A percentile compares a stretch with the other conserved stretches of the same genome.
Evolutionary conservation across 2,113 vertebrate genomes (phyloP).

Genomic region (Siniperca chuatsi): DNA sequence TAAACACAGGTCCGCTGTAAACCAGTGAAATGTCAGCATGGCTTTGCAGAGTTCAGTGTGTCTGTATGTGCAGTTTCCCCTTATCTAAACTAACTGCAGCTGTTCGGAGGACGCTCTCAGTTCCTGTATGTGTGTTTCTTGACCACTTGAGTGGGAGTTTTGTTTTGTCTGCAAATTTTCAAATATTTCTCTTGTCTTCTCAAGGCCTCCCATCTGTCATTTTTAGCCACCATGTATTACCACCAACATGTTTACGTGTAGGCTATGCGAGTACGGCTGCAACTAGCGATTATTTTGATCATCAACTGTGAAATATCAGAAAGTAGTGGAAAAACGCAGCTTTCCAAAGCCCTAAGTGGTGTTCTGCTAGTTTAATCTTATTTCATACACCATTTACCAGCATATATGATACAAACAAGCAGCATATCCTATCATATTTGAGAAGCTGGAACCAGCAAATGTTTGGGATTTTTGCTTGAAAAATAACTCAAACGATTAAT

Average conservation of each 20-base stretch:
- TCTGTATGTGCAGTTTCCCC: conserved; percentile 31
- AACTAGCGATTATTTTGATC: no score
- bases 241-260: background rate
- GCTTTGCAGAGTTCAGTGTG: conserved; percentile 17
- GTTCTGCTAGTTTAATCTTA: no score
- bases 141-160: conserved; percentile 41
- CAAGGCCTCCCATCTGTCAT: conserved; percentile 14
- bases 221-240: background rate
- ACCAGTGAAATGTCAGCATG: conserved; percentile 46
- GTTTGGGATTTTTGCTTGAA: background rate
- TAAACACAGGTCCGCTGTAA: conserved; percentile 45
- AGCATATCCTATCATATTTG: background rate
- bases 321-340: background rate
- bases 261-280: background rate
- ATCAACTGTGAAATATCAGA: background rate
- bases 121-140: conserved; percentile 42
- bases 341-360: background rate
- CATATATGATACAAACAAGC: background rate
- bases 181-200: conserved; percentile 33
- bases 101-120: conserved; percentile 34
- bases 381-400: background rate
- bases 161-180: conserved; percentile 60
- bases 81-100: conserved; percentile 73
- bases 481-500: background rate
- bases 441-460: background rate